Percentiles rank a stretch among this genome's conserved stretches.
Evolutionary conservation across 1,140 invertebrate genomes (phyloP).

Genomic region (Chrysoperla carnea): DNA sequence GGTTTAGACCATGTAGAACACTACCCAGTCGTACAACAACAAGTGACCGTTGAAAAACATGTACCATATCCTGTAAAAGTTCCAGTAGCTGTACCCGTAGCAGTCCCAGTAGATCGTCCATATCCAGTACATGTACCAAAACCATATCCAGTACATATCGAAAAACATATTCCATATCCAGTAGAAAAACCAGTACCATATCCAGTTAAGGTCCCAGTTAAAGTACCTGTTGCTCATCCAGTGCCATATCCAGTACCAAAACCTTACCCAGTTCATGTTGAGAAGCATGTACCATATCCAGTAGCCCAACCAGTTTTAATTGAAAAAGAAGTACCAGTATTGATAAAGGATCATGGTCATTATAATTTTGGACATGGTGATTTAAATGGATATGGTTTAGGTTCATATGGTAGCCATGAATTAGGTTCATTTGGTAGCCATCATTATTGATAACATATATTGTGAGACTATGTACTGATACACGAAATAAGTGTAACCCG

Average conservation of each 20-base stretch:
- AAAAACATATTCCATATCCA: constrained; percentile 18
- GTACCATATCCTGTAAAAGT: constrained; percentile 28
- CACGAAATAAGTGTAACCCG: no score
- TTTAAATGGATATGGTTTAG: constrained; percentile 1
- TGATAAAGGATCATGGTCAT: constrained; percentile 3
- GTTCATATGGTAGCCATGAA: constrained; percentile 1
- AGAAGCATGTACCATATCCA: constrained; percentile 20
- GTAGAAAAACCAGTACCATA: constrained; percentile 19
- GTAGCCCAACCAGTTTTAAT: constrained; percentile 7
- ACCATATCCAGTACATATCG: constrained; percentile 22
- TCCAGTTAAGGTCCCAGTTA: constrained; percentile 19
- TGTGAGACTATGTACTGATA: no score
- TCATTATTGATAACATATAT: no score
- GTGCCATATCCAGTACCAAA: constrained; percentile 4
- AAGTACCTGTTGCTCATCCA: constrained; percentile 12
- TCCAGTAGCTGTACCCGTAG: constrained; percentile 13
- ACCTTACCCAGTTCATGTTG: constrained; percentile 16
- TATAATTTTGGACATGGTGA: constrained; percentile 1
- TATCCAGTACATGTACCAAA: constrained; percentile 23
- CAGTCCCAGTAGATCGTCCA: constrained; percentile 17
- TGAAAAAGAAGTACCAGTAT: constrained; percentile 8
- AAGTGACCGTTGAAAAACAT: constrained; percentile 16
- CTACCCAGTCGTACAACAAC: no score
- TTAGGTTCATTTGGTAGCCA: not conserved
- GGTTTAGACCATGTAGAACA: constrained; percentile 5